Evolutionary conservation across 2,888 invertebrate genomes (phyloP).

Genomic region (Leptopilina myrica): DNA sequence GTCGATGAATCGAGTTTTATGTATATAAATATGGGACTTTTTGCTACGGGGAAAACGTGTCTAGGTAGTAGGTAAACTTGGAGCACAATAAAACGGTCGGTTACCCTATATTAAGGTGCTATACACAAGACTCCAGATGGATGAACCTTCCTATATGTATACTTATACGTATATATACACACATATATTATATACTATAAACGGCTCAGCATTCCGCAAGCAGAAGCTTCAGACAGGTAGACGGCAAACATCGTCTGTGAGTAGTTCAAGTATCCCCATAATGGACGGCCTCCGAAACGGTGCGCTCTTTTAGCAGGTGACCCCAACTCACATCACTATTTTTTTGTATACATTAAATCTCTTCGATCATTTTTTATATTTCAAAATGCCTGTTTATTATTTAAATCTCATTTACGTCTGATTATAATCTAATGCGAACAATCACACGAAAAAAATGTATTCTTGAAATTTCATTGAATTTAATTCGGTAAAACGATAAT

Average conservation of each 20-base stretch:
- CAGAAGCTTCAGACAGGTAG: conserved; percentile 63
- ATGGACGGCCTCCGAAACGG: conserved; percentile 62
- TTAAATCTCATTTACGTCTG: too few relatives aligned
- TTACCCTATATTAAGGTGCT: conserved; percentile 53
- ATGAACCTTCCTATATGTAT: neutral
- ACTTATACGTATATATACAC: too few relatives aligned
- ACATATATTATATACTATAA: conserved; percentile 40
- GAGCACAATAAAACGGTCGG: conserved; percentile 57
- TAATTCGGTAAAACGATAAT: too few relatives aligned
- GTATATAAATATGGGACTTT: conserved; percentile 40
- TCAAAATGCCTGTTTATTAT: too few relatives aligned
- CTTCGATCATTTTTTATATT: too few relatives aligned
- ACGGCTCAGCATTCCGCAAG: conserved; percentile 58
- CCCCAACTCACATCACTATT: conserved; percentile 30
- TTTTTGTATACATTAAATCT: too few relatives aligned
- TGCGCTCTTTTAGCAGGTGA: conserved; percentile 53
- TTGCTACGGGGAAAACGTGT: conserved; percentile 41
- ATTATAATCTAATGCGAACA: too few relatives aligned
- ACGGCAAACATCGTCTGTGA: conserved; percentile 65
- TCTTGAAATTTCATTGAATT: too few relatives aligned
- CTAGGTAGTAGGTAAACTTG: conserved; percentile 51
- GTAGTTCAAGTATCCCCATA: conserved; percentile 63
- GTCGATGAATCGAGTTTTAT: conserved; percentile 24
- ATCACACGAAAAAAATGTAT: too few relatives aligned
- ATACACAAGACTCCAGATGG: conserved; percentile 48